phyloP scores from a whole-genome alignment of 2,888 invertebrate species.

The Lasioglossum calceatum region DNA sequence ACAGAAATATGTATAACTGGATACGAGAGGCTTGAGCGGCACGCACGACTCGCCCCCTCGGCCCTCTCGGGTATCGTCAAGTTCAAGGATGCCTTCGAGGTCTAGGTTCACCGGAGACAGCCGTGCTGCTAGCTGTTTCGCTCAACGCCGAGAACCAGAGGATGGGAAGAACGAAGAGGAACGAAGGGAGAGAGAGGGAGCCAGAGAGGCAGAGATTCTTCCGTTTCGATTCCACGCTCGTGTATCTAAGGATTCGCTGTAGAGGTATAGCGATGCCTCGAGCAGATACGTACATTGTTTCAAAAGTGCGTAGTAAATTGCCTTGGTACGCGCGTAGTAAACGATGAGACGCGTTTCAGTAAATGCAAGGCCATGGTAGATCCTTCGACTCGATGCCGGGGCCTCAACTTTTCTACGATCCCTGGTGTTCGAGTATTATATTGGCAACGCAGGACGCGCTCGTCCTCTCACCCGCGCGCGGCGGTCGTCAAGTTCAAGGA shows the following conservation, averaged over 20 bases:
- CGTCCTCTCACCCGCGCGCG: constrained; percentile 44
- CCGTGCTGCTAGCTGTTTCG: constrained; percentile 11
- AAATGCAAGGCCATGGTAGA: constrained; percentile 27
- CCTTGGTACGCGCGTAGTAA: constrained; percentile 38
- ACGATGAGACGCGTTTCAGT: constrained; percentile 44
- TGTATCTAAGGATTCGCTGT: constrained; percentile 38
- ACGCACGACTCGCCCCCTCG: constrained; percentile 51
- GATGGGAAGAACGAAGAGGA: not conserved
- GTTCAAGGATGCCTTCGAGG: constrained; percentile 69
- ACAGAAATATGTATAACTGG: constrained; percentile 52
- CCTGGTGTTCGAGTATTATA: constrained; percentile 20
- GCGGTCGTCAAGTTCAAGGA: constrained; percentile 71
- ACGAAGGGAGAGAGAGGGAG: too few relatives aligned
- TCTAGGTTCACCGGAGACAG: constrained; percentile 59
- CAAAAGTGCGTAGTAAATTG: constrained; percentile 42
- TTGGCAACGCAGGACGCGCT: constrained; percentile 3
- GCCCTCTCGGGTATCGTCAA: constrained; percentile 59
- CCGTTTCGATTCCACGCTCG: constrained; percentile 41
- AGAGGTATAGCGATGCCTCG: constrained; percentile 41
- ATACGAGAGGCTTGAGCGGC: constrained; percentile 46
- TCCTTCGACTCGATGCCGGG: constrained; percentile 13
- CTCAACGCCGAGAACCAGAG: constrained; percentile 10
- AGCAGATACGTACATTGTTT: constrained; percentile 57
- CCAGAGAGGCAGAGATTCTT: constrained; percentile 29
- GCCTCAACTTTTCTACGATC: constrained; percentile 19